phyloP scores from a whole-genome alignment of 2,113 vertebrate genomes.

The Aspiorhynchus laticeps region DNA sequence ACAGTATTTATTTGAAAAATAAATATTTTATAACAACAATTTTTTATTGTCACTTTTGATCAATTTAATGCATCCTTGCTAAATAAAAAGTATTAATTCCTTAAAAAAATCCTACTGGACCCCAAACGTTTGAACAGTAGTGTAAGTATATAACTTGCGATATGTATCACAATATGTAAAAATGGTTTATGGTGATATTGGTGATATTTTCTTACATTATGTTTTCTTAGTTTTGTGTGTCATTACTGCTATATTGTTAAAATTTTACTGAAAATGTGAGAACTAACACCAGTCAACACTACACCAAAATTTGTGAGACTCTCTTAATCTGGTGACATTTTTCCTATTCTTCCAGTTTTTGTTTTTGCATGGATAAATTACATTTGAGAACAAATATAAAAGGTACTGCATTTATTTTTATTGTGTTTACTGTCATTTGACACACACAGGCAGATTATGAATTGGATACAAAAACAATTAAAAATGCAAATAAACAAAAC shows the following conservation, averaged over 20 bases:
- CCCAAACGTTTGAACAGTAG: not conserved
- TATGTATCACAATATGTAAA: not conserved
- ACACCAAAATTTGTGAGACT: not conserved
- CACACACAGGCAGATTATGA: not conserved
- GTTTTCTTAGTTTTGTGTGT: not conserved
- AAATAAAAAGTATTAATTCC: not conserved
- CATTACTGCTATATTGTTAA: not conserved
- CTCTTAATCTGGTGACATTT: not conserved
- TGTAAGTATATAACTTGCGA: not conserved
- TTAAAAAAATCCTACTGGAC: not conserved
- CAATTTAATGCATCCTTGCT: not conserved
- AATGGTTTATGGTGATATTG: too few relatives aligned
- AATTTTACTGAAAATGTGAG: not conserved
- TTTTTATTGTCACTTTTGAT: not conserved
- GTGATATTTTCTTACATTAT: not conserved
- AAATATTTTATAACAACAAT: not conserved
- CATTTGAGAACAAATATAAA: not conserved
- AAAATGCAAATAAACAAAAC: constrained; percentile 15
- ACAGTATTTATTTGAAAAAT: not conserved
- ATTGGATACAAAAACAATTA: not conserved
- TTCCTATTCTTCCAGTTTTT: not conserved
- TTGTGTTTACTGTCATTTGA: not conserved
- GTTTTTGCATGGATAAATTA: not conserved
- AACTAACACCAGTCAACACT: not conserved
- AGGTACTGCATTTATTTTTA: not conserved